Percentiles rank a stretch among this genome's conserved stretches.
Conservation (phyloP, 2,888 invertebrate genomes). For the Neria commutata region DNA sequence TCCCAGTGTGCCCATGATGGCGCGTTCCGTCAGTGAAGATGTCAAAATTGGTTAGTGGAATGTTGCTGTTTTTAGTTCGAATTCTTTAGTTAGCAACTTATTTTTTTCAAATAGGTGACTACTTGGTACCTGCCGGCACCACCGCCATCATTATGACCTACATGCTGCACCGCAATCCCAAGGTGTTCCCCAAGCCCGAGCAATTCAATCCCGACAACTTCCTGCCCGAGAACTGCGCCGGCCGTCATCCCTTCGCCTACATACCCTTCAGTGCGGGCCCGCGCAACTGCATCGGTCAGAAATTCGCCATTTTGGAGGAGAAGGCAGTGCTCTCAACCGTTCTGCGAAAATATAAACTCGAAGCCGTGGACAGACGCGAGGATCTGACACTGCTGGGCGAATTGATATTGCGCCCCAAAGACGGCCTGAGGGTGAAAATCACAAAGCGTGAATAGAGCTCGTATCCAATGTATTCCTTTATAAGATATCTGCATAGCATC, state of each 20-base stretch:
- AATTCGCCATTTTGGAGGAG: constrained; percentile 67
- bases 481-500: not conserved
- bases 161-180: constrained; percentile 71
- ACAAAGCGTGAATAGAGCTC: constrained; percentile 49
- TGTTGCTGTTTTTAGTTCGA: constrained; percentile 2
- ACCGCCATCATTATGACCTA: constrained; percentile 68
- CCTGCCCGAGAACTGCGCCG: constrained; percentile 67
- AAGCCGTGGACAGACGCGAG: constrained; percentile 65
- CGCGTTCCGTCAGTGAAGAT: constrained; percentile 66
- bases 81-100: not conserved
- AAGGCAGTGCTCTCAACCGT: constrained; percentile 67
- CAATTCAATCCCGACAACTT: constrained; percentile 76
- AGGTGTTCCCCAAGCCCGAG: constrained; percentile 71
- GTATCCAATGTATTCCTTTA: not conserved
- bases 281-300: constrained; percentile 67
- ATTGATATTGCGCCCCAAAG: constrained; percentile 67
- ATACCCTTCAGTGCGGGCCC: constrained; percentile 76
- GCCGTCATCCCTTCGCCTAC: constrained; percentile 70
- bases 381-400: constrained; percentile 67
- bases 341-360: constrained; percentile 66
- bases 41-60: constrained; percentile 65
- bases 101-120: constrained; percentile 44
- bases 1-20: constrained; percentile 73
- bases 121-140: constrained; percentile 62
- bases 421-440: constrained; percentile 65